Percentiles rank a stretch among this genome's conserved stretches.
phyloP scores from a whole-genome alignment of 2,888 invertebrate genomes.

The Andrena hattorfiana region DNA sequence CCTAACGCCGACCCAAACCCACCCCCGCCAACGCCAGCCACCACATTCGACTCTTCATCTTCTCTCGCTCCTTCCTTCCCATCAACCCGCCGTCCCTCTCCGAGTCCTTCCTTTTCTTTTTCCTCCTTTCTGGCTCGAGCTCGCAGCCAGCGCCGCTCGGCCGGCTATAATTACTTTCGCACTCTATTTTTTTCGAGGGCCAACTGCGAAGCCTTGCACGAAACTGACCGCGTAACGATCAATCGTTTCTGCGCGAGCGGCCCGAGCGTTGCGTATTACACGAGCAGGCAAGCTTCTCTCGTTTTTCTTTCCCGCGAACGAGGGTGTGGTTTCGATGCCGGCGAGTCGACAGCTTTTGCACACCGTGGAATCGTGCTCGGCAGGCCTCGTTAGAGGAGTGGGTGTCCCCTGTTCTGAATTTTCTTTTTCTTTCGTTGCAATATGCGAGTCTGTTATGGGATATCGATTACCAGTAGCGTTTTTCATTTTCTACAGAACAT shows the following conservation, averaged over 20 bases:
- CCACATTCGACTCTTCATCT: constrained; percentile 62
- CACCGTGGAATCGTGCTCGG: constrained; percentile 8
- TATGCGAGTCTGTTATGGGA: neutral
- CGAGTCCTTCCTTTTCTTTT: constrained; percentile 21
- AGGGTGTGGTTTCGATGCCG: constrained; percentile 34
- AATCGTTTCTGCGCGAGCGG: constrained; percentile 43
- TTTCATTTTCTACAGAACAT: too few species aligned
- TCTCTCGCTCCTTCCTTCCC: constrained; percentile 28
- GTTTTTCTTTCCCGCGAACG: constrained; percentile 23
- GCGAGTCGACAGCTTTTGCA: neutral
- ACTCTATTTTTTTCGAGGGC: constrained; percentile 38
- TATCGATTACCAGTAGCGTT: neutral
- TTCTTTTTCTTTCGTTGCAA: neutral
- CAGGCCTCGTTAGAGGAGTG: constrained; percentile 32
- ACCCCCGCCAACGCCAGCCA: constrained; percentile 41
- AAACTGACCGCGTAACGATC: constrained; percentile 56
- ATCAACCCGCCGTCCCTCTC: neutral
- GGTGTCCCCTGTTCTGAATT: neutral
- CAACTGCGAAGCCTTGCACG: constrained; percentile 35
- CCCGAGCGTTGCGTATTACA: neutral
- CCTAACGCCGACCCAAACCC: constrained; percentile 61
- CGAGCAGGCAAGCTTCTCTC: neutral
- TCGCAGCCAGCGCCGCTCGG: constrained; percentile 14
- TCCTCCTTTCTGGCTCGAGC: neutral
- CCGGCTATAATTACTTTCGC: constrained; percentile 67